Base-by-base conservation (phyloP, 1,140 invertebrate species). In the Hyles vespertilio region DNA sequence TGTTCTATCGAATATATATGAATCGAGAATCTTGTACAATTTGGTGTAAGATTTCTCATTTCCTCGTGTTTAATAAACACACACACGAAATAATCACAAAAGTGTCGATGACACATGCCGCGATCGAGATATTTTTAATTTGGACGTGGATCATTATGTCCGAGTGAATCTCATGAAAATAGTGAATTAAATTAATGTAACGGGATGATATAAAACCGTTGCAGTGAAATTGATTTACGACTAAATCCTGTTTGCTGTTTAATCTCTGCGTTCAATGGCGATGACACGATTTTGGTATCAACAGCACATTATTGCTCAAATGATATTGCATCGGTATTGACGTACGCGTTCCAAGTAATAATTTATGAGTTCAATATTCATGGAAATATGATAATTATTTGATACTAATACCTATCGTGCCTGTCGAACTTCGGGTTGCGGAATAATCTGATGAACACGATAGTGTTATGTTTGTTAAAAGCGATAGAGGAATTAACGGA, bases 171-270 rank as follows among this genome's bases (percentile, higher is more conserved):
- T 40, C 36, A 50, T 43, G 22, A 50, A 66, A 67, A 72, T 61
- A 73, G 54, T 53, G 54, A 67, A 70, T 76, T 74, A 77, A 78
- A 78, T 77, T 74, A 81, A 75, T 73, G 72, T 67, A 74, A 74
- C 72, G 67, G 61, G 73, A 72, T 69, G 67, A 69, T 73, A 73
- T 79, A 80, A 81, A 81, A 81, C 68, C 71, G 67, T 63, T 71
- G 72, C 69, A 74, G 56, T 71, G 69, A 66, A 80, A 82, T 77
- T 84, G 80, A 84, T 80, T 78, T 79, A 80, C 73, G 70, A 74
- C 70, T 79, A 79, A 86, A 83, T 74, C 75, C 73, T 87, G 79
- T 87, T 85, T 87, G 81, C 72, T 70, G 71, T 82, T 76, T 87
- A 87, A 87, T 84, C 84, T 82, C 74, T 53, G 62, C 74, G 67